These are phyloP conservation scores for Oplegnathus fasciatus DNA, from an alignment of 2,113 vertebrate genomes.

Conservation along the genomic window DNA sequence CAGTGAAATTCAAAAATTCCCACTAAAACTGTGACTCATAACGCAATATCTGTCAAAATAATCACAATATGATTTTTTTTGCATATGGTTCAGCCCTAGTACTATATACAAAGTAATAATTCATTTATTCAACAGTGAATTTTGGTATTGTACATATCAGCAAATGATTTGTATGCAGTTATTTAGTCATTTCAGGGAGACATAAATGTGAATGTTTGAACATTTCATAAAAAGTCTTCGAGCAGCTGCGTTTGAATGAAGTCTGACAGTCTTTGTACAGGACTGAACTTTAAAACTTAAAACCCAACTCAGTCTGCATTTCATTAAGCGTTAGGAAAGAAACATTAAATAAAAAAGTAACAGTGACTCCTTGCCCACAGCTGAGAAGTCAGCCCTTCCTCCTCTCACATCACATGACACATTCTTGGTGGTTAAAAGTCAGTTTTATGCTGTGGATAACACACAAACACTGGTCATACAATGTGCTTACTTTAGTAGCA, in stretches of 20 bases:
- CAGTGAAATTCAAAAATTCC: no score
- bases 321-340: neutral
- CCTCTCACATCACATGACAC: conserved; percentile 66
- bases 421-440: conserved; percentile 6
- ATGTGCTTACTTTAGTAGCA: neutral
- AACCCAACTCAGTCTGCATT: neutral
- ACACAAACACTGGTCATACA: neutral
- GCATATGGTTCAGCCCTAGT: no score
- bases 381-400: neutral
- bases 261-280: neutral
- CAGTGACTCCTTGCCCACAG: neutral
- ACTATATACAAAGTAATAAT: neutral
- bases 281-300: neutral
- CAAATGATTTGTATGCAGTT: neutral
- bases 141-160: neutral
- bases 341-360: neutral
- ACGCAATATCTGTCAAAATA: no score
- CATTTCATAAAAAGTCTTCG: neutral
- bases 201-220: neutral
- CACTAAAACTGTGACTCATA: no score
- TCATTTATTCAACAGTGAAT: neutral
- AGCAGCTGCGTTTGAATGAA: no score
- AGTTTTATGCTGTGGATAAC: neutral
- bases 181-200: neutral
- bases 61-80: no score